Base-by-base conservation (phyloP, 2,113 vertebrate genomes). In the Microtus oregoni region DNA sequence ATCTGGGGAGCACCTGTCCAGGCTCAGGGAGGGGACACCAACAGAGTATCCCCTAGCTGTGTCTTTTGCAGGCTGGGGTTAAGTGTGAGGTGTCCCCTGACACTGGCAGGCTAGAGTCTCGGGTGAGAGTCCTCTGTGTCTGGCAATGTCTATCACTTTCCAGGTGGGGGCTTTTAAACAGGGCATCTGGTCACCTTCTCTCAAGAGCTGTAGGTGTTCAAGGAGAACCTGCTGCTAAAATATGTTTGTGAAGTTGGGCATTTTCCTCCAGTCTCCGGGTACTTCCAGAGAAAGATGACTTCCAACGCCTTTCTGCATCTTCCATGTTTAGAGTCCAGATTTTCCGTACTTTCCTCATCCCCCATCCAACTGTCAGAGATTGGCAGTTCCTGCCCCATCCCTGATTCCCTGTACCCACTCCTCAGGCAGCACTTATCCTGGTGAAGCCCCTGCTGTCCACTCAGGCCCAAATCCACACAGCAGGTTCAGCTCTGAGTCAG, bases 1-100 rank as follows among this genome's bases (percentile, higher is more conserved):
- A 97, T 95, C 87, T 97, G 91, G 67, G 81, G 90, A 86, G 92
- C 81, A 92, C 67, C 93, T 81, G n/a, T 83, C 85, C 85, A 58
- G 92, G 96, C 94, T 96, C 83, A 78, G 94, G 0, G 12, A 52
- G 81, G 55, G 55, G 68, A 68, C 86, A 92, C 61, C 96, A 95
- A 83, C 28, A 79, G 91, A 94, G 30, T 11, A 75, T 89, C 87
- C 89, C 79, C 30, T n/a, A 95, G 91, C 55, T 32, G 35, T 41
- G 3, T 76, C 86, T 92, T 61, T 72, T 90, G 91, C 73, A 0
- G 0, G 63, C 32, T 92, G 58, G 68, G 87, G 96, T 65, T 61
- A 96, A 32, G 81, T 97, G 82, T 5, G 7, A 38, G 24, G 52
- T 67, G n/a, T n/a, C 32, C 58, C 61, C 58, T 70, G 19, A 10